These are phyloP conservation scores for Bursaphelenchus okinawaensis DNA, from an alignment of 2,888 invertebrate species.

Conservation along the genomic window DNA sequence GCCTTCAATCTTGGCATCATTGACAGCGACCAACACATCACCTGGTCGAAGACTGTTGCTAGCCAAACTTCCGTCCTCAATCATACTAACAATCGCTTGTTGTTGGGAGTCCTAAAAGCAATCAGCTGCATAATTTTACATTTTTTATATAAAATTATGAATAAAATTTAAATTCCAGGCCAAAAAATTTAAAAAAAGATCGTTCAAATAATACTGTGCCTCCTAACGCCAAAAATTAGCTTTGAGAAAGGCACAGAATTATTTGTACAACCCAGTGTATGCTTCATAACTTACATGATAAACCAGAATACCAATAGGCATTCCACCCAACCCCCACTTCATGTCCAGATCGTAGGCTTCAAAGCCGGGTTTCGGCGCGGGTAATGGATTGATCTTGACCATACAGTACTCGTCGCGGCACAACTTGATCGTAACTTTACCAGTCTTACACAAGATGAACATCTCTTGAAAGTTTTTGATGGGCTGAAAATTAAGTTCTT, in stretches of 20 bases:
- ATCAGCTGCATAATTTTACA: too few relatives aligned
- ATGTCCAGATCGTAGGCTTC: slow-evolving; percentile 34
- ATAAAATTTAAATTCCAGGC: too few relatives aligned
- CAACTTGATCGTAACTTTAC: slow-evolving; percentile 32
- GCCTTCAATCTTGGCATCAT: slow-evolving; percentile 31
- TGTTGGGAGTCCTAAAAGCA: slow-evolving; percentile 25
- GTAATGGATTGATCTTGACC: slow-evolving; percentile 28
- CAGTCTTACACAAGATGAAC: slow-evolving; percentile 13
- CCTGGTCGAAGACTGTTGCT: slow-evolving; percentile 33
- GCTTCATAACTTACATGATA: slow-evolving; percentile 27
- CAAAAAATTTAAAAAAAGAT: too few relatives aligned
- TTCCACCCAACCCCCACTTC: slow-evolving; percentile 35
- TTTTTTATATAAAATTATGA: too few relatives aligned
- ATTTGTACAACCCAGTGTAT: too few relatives aligned
- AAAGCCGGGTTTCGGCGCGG: slow-evolving; percentile 29
- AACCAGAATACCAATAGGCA: slow-evolving; percentile 39
- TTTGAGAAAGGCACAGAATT: too few relatives aligned
- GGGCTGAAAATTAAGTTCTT: too few relatives aligned
- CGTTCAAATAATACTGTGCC: too few relatives aligned
- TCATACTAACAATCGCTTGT: slow-evolving; percentile 34
- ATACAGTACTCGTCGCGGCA: slow-evolving; percentile 39
- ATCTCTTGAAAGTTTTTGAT: background rate
- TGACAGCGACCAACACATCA: slow-evolving; percentile 37
- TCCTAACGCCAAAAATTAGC: too few relatives aligned
- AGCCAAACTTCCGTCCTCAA: slow-evolving; percentile 34